A percentile compares a stretch with the other conserved stretches of the same genome.
Conservation (phyloP, 2,888 invertebrate species). For the Watsonalla cultraria region DNA sequence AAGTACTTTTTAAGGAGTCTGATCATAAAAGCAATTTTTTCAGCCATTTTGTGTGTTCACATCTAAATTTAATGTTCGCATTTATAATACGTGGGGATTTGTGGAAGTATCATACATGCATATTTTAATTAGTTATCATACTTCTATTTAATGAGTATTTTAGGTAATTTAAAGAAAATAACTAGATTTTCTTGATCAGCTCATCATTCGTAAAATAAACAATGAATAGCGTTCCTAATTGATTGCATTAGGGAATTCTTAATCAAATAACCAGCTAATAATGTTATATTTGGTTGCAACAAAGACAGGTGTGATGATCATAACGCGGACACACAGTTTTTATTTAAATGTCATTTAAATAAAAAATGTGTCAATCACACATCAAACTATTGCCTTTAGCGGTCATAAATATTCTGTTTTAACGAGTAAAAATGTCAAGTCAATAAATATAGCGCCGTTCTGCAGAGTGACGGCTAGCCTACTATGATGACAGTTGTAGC, state of each 20-base stretch:
- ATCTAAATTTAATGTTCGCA: too few species aligned
- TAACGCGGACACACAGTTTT: slow-evolving; percentile 1
- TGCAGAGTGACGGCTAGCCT: slow-evolving; percentile 11
- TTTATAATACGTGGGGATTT: too few species aligned
- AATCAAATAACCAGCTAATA: slow-evolving; percentile 21
- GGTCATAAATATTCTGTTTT: slow-evolving; percentile 35
- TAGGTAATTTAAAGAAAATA: too few species aligned
- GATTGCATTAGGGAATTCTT: slow-evolving; percentile 11
- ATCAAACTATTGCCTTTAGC: slow-evolving; percentile 37
- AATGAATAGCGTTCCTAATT: too few species aligned
- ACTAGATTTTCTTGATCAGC: too few species aligned
- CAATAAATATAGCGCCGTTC: slow-evolving; percentile 20
- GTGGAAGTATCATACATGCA: too few species aligned
- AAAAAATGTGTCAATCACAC: slow-evolving; percentile 44
- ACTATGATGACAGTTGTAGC: slow-evolving; percentile 22
- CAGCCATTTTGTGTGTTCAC: too few species aligned
- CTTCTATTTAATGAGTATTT: too few species aligned
- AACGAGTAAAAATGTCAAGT: slow-evolving; percentile 32
- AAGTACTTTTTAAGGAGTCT: too few species aligned
- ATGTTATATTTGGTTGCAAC: slow-evolving; percentile 13
- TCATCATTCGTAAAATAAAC: neutral
- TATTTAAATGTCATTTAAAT: slow-evolving; percentile 15
- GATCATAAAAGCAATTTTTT: too few species aligned
- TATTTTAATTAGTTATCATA: too few species aligned
- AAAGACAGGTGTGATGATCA: slow-evolving; percentile 22